Base-by-base conservation (phyloP, 2,797 vertebrate genomes). In the Dryobates pubescens region DNA sequence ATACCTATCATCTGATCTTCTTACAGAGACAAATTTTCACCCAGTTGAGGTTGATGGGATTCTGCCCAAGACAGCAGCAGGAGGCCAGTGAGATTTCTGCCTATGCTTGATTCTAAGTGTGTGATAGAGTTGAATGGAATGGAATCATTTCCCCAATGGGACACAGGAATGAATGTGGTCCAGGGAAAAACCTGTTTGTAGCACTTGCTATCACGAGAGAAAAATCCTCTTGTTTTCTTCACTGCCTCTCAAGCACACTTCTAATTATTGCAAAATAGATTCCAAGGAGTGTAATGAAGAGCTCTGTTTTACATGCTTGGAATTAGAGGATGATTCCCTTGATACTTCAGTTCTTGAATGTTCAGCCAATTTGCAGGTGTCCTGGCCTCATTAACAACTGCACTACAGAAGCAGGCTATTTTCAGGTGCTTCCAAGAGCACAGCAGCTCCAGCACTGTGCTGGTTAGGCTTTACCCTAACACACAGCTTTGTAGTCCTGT, bases 261-360 rank as follows among this genome's bases (percentile, higher is more conserved):
- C 58, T 84, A 77, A 94, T 93, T 79, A 90, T 84, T 88, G 58
- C 62, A 51, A 87, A 88, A 88, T 78, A 6, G n/a, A 59, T 95
- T 94, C 75, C 64, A 49, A 83, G 80, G 38, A 85, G 61, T 23
- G 20, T 93, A 90, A 93, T 68, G 79, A 96, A 84, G 65, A 84
- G 71, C 68, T 93, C 75, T 92, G 85, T 72, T 95, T 74, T 90
- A 88, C 62, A 69, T 74, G 80, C 58, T 86, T 81, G 83, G 91
- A 91, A 91, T 88, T 86, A 92, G 78, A 89, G 38, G 51, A 63
- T 76, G 56, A 67, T 27, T 95, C 85, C 72, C 81, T 62, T 47
- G 86, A 61, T 86, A 80, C 57, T n/a, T 87, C 68, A 59, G 0
- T 76, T 86, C 72, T 82, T 19, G 8, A 92, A 82, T 77, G 38